phyloP scores from a whole-genome alignment of 2,888 invertebrate genomes.

The Acanthacorydalis orientalis region DNA sequence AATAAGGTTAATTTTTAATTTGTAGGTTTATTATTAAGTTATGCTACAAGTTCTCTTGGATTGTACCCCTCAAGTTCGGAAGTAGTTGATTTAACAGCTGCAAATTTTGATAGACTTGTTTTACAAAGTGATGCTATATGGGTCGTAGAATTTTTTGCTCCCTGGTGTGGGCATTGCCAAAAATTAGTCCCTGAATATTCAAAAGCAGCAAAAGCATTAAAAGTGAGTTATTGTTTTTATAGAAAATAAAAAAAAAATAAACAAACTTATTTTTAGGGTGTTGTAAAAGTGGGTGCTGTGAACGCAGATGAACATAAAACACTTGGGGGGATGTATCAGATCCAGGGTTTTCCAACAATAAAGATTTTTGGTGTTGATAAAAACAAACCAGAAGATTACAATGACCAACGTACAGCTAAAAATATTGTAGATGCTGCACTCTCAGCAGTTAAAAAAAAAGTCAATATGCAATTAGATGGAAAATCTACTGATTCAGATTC shows the following conservation, averaged over 20 bases:
- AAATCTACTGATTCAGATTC: constrained; percentile 25
- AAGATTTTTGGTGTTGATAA: constrained; percentile 85
- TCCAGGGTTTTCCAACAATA: constrained; percentile 88
- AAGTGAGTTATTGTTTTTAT: constrained; percentile 33
- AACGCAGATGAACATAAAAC: constrained; percentile 82
- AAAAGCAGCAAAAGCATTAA: constrained; percentile 82
- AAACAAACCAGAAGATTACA: constrained; percentile 65
- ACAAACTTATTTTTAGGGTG: constrained; percentile 39
- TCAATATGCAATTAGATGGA: constrained; percentile 49
- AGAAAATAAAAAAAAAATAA: background rate
- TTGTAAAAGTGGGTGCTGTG: constrained; percentile 86
- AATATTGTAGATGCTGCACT: constrained; percentile 73
- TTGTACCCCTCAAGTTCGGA: constrained; percentile 54
- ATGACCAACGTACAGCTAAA: constrained; percentile 71
- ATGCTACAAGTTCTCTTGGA: constrained; percentile 17
- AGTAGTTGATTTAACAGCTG: constrained; percentile 72
- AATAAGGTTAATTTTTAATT: too few species aligned
- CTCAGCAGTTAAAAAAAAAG: constrained; percentile 59
- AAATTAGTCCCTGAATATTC: constrained; percentile 82
- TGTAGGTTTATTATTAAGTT: too few species aligned
- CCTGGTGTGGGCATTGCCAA: constrained; percentile 92
- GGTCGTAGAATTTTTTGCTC: constrained; percentile 93
- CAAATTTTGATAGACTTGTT: constrained; percentile 76
- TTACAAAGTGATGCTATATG: constrained; percentile 72
- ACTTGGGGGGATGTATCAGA: constrained; percentile 60